These are phyloP conservation scores for Eutrigla gurnardus DNA, from an alignment of 2,797 vertebrate species.

Conservation along the genomic window DNA sequence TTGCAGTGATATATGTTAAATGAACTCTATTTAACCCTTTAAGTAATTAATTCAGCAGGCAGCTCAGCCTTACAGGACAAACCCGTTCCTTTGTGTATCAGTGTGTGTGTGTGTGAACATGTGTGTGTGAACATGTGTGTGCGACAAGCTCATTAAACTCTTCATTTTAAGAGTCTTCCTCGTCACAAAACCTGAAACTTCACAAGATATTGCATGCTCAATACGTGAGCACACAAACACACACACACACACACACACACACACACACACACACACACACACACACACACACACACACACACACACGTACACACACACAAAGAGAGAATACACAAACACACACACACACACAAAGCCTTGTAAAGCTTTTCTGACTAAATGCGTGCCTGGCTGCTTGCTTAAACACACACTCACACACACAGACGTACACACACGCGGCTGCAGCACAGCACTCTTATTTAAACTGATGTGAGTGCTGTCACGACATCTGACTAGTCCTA, in stretches of 20 bases:
- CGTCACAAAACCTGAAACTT: conserved; percentile 52
- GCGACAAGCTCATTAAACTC: conserved; percentile 69
- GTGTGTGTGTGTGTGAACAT: conserved; percentile 8
- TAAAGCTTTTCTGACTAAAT: conserved; percentile 74
- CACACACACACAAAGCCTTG: conserved; percentile 56
- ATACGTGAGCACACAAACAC: conserved; percentile 47
- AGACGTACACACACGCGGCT: conserved; percentile 56
- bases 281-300: conserved; percentile 9
- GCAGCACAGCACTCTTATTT: conserved; percentile 82
- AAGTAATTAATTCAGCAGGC: conserved; percentile 68
- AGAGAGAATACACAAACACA: not conserved
- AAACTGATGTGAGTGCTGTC: conserved; percentile 87
- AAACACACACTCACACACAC: conserved; percentile 65
- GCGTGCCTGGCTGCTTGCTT: conserved; percentile 74
- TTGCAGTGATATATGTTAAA: conserved; percentile 44
- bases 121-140: conserved; percentile 17
- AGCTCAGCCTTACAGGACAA: conserved; percentile 61
- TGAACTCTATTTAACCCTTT: conserved; percentile 72
- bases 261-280: conserved; percentile 31
- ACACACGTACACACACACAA: conserved; percentile 13
- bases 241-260: conserved; percentile 22
- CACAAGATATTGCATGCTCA: conserved; percentile 83
- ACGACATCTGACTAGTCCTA: conserved; percentile 88
- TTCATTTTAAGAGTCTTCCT: conserved; percentile 69
- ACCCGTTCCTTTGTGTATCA: conserved; percentile 70